phyloP scores from a whole-genome alignment of 2,888 invertebrate genomes.

The Branchellion lobata region DNA sequence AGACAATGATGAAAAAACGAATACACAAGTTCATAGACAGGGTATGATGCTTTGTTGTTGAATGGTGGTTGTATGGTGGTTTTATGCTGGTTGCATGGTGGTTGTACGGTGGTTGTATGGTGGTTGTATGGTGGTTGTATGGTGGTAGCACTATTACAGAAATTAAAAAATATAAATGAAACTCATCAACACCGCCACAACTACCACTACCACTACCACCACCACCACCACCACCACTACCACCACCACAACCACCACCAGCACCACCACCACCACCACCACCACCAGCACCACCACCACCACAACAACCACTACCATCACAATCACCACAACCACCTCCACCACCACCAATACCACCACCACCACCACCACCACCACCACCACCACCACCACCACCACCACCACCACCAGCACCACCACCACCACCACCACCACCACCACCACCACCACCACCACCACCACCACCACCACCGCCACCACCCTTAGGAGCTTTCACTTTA shows the following conservation, averaged over 20 bases:
- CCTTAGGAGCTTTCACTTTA: no score
- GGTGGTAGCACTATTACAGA: no score
- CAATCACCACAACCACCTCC: constrained; percentile 57
- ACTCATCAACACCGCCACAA: constrained; percentile 10
- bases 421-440: constrained; percentile 17
- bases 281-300: constrained; percentile 52
- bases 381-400: background rate
- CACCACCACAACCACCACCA: background rate
- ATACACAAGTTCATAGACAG: no score
- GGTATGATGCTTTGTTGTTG: constrained; percentile 28
- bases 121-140: no score
- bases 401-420: background rate
- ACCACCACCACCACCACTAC: constrained; percentile 10
- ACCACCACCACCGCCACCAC: no score
- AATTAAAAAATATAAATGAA: no score
- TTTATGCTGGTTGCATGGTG: no score
- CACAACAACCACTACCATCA: constrained; percentile 54
- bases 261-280: background rate
- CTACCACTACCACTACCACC: constrained; percentile 20
- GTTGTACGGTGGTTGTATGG: no score
- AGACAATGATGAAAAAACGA: no score
- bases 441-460: background rate
- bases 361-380: background rate
- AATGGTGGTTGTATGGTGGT: no score
- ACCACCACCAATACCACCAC: constrained; percentile 56